phyloP scores from a whole-genome alignment of 2,797 vertebrate genomes.

The Cossypha polioptera region DNA sequence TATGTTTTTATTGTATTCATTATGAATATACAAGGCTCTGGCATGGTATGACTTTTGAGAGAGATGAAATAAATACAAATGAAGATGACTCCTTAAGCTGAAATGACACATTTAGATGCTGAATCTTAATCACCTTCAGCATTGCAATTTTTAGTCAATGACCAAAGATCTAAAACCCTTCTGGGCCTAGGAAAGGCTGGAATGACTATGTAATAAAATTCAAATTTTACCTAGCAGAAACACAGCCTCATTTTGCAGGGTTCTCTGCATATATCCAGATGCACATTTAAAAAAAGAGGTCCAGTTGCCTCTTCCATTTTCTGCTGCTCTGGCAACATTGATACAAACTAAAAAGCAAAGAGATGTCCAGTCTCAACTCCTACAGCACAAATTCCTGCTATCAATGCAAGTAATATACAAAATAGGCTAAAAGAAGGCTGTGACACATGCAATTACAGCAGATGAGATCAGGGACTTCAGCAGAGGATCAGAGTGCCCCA shows the following conservation, averaged over 20 bases:
- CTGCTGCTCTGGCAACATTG: not conserved
- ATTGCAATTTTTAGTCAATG: not conserved
- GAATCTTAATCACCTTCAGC: not conserved
- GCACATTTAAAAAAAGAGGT: not conserved
- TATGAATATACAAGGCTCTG: slow-evolving; percentile 13
- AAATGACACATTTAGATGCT: not conserved
- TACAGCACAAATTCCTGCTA: slow-evolving; percentile 23
- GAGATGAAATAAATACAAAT: not conserved
- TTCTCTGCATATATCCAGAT: not conserved
- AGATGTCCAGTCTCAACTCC: not conserved
- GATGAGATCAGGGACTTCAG: slow-evolving; percentile 35
- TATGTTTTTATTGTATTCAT: slow-evolving; percentile 3
- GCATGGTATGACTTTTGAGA: not conserved
- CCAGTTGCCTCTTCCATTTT: not conserved
- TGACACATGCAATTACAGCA: slow-evolving; percentile 48
- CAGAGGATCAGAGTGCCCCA: not conserved
- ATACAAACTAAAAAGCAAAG: not conserved
- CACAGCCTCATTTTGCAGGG: not conserved
- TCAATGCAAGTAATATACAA: slow-evolving; percentile 24
- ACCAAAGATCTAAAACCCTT: not conserved
- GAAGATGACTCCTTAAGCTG: not conserved
- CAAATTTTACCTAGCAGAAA: not conserved
- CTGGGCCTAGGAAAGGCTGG: not conserved
- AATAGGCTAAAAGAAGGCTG: slow-evolving; percentile 49
- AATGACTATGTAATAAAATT: not conserved